Base-by-base conservation (phyloP, 2,113 vertebrate species). In the Proterorhinus semilunaris region DNA sequence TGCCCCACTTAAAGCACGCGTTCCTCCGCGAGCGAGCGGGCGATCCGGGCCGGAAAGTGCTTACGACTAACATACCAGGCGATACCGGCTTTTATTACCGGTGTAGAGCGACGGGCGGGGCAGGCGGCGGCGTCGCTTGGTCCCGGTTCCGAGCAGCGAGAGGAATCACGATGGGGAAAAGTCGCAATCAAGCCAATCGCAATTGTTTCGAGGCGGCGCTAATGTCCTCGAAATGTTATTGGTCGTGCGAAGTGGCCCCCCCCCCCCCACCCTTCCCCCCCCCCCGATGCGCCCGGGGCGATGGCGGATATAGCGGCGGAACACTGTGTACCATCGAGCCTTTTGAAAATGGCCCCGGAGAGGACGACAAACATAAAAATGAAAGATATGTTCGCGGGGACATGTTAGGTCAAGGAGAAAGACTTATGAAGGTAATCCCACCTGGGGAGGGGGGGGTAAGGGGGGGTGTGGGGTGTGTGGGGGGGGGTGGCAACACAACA, bases 1-100 rank as follows among this genome's bases (percentile, higher is more conserved):
- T 90, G 85, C 83, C 87, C 89, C 85, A 89, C 86, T 90, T 91
- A 88, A 89, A 86, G 84, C 87, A 67, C 43, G 74, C 76, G 74
- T 86, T 83, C 82, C 71, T 68, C 72, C 80, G 76, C 82, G n/a
- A 76, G 80, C 81, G 85, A 88, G 88, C 75, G 79, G 69, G 43
- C 59, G 17, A 72, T 65, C 49, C 62, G 63, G 75, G 61, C 7
- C 0, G 4, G 43, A 78, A 81, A 62, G 61, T 77, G 83, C 81
- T 79, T 87, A 84, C 84, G 76, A 71, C 81, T 84, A 84, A 86
- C 83, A 83, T 84, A 71, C 63, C 69, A 36, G 72, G 77, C 75
- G 74, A 65, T 64, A 77, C 78, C 61, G n/a, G 69, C 64, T 83
- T 87, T 83, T 74, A 78, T 86, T 84, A 81, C 72, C 74, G 66